phyloP scores from a whole-genome alignment of 2,888 invertebrate genomes.

The Diarsia mendica region DNA sequence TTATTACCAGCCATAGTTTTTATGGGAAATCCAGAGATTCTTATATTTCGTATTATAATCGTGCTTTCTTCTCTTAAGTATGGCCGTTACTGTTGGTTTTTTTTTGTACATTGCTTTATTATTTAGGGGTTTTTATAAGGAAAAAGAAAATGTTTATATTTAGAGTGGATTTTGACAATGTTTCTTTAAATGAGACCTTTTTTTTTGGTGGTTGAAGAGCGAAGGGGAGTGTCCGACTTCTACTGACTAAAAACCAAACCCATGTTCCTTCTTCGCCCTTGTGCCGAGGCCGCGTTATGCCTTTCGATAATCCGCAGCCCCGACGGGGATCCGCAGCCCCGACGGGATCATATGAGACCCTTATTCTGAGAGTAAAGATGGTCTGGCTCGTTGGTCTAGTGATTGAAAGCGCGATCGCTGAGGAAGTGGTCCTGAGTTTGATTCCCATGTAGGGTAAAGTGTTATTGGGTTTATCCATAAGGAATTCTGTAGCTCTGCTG shows the following conservation, averaged over 20 bases:
- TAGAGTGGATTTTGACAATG: background rate
- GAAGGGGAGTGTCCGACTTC: too few species aligned
- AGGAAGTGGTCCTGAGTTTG: background rate
- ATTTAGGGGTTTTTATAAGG: background rate
- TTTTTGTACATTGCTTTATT: slow-evolving; percentile 23
- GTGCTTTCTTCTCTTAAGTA: slow-evolving; percentile 39
- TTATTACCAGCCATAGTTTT: slow-evolving; percentile 61
- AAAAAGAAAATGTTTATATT: background rate
- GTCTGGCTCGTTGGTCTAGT: background rate
- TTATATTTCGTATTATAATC: slow-evolving; percentile 53
- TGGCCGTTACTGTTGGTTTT: slow-evolving; percentile 36
- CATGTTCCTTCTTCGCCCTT: too few species aligned
- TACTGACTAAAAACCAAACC: too few species aligned
- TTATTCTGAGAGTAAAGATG: background rate
- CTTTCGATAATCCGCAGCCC: too few species aligned
- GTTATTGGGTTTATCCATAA: too few species aligned
- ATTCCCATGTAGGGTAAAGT: background rate
- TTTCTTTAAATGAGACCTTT: too few species aligned
- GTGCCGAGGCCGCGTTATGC: too few species aligned
- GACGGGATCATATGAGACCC: too few species aligned
- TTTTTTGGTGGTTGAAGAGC: too few species aligned
- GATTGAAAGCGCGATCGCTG: background rate
- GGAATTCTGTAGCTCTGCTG: too few species aligned
- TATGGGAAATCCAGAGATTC: slow-evolving; percentile 47
- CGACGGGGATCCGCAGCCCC: too few species aligned